Evolutionary conservation across 2,113 vertebrate species (phyloP), one percentile per base, ranked within the genome.

Genomic region (Prunella fulvescens): DNA sequence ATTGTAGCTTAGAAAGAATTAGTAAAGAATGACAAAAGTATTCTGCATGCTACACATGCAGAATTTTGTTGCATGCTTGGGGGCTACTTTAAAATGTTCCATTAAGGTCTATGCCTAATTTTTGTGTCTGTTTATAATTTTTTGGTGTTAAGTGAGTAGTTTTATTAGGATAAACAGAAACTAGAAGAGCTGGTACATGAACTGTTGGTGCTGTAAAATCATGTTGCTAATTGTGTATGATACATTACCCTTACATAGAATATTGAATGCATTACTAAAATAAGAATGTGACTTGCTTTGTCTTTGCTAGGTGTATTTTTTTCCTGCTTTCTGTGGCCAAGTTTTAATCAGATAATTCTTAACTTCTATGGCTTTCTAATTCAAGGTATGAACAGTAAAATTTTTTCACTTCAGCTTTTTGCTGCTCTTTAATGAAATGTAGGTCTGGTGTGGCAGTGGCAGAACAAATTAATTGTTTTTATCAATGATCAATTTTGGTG

Each of bases 1-100:
- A 85, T 96, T 95, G 58, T 60, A 90, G 72, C 76, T 96, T 82
- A 83, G 73, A 90, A 94, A 92, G 58, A 72, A 84, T 91, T 86
- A 92, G 50, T 77, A 73, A 96, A 96, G n/a, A 96, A 95, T 44
- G 12, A 19, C 29, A 40, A 35, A 88, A 67, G 6, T 19, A 6
- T 69, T 90, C 93, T 95, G 72, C 13, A 37, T 67, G 16, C 29
- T 90, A 22, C 51, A 93, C 82, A 90, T 90, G 70, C 96, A 93
- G 42, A 54, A 37, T 93, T 97, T 96, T 86, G 56, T 92, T 92
- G 45, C 29, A 56, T 84, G 53, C 56, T 16, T 45, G 20, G 20
- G 47, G 9, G 11, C 3, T 57, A 33, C 20, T 84, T 95, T 92
- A 37, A 69, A 76, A 67, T 89, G 47, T 86, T 79, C 71, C 44